Base-by-base conservation (phyloP, 2,888 invertebrate species). In the Drosophila cognata region DNA sequence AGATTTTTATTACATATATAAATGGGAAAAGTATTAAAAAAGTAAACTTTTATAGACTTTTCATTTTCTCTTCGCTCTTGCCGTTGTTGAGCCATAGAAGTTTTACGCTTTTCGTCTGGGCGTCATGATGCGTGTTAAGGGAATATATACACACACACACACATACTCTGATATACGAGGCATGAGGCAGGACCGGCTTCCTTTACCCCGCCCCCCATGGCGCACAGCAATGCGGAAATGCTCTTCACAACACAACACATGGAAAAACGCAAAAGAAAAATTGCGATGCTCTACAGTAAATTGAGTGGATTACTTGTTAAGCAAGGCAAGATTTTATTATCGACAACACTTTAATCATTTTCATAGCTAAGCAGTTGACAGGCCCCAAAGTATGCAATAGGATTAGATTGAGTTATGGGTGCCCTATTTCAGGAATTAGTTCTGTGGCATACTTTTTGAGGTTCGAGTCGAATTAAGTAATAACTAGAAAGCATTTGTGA, bases 1-100 rank as follows among this genome's bases (percentile, higher is more conserved):
- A 91, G 89, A 87, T 90, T 89, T 89, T 89, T 91, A 88, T 91
- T 89, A 82, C 87, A 77, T 81, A 79, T 84, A 84, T 86, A 86
- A 90, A 89, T 89, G 90, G 62, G 87, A 81, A 90, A 89, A 89
- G 89, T 90, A 89, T 89, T 89, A 90, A 90, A 89, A 91, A 91
- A 91, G 90, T 90, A 82, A 90, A 89, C 87, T 88, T 88, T 87
- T 86, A 84, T 84, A 83, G 83, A 85, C 86, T 85, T 78, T 74
- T 85, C 88, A 78, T 82, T 76, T 58, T 43, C 51, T 55, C 68
- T 57, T 52, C 46, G 43, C 43, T 55, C 56, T 29, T n/a, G 18
- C 29, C n/a, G 16, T 25, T 16, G 4, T 36, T 11, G 7, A 29
- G 51, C 31, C 57, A 71, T 75, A 71, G 71, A 88, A 85, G 73